These are phyloP conservation scores for Synergus japonicus DNA, from an alignment of 2,888 invertebrate species.

Conservation along the genomic window DNA sequence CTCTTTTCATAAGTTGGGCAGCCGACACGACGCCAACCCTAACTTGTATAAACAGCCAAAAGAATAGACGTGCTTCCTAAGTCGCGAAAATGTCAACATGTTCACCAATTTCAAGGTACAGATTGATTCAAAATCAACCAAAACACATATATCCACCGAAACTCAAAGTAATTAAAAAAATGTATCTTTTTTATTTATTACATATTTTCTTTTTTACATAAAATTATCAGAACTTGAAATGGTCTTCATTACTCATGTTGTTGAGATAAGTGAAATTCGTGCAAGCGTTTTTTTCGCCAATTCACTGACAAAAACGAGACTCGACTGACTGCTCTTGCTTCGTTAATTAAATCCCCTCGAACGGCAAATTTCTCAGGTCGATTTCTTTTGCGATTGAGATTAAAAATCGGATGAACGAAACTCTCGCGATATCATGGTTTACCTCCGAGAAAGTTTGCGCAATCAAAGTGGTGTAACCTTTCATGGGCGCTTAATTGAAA, in stretches of 20 bases:
- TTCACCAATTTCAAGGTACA: not conserved
- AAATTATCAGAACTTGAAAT: not conserved
- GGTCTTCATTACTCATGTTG: slow-evolving; percentile 4
- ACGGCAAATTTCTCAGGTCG: slow-evolving; percentile 17
- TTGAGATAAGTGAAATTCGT: slow-evolving; percentile 8
- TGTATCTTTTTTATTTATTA: too few relatives aligned
- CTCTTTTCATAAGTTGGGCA: slow-evolving; percentile 31
- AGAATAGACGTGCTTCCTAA: not conserved
- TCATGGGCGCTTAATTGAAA: slow-evolving; percentile 20
- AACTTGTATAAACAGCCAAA: slow-evolving; percentile 25
- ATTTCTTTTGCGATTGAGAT: slow-evolving; percentile 26
- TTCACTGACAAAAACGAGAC: not conserved
- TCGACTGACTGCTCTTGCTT: not conserved
- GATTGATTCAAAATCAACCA: too few relatives aligned
- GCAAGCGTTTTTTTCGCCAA: not conserved
- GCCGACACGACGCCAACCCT: not conserved
- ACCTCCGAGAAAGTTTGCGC: slow-evolving; percentile 25
- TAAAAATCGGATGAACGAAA: slow-evolving; percentile 10
- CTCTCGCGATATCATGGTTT: slow-evolving; percentile 8
- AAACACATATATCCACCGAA: too few relatives aligned
- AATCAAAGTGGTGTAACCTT: slow-evolving; percentile 33
- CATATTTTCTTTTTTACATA: not conserved
- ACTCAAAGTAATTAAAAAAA: too few relatives aligned
- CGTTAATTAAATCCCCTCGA: slow-evolving; percentile 17
- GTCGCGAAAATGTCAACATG: not conserved